Evolutionary conservation across 2,113 vertebrate genomes (phyloP), one percentile per base, ranked within the genome.

Genomic region (Melanerpes aurifrons): DNA sequence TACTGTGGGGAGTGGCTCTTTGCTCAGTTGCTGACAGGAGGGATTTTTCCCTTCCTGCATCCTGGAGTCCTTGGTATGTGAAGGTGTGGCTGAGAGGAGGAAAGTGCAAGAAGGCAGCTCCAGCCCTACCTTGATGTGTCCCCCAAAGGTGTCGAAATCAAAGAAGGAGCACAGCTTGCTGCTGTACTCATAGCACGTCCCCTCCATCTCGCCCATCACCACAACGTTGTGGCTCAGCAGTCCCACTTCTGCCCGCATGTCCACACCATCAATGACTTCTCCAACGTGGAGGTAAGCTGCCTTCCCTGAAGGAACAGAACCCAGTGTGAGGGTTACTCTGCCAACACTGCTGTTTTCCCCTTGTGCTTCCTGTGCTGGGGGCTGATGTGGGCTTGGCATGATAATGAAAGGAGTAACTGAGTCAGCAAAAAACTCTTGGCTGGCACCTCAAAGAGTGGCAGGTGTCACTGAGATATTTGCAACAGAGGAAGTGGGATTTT

Each of bases 191-290:
- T 98, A 99, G 96, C 99, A 99, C 22, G 15, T 12, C 1, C 85
- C 82, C 93, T 99, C 98, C 98, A 98, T 98, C 97, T 99, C 98
- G 0, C 99, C 99, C 86, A 94, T 97, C 64, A 99, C 78, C 69
- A 98, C 87, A 7, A 99, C 71, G 74, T 99, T 99, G 37, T 98
- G 98, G 85, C 94, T 99, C 86, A 99, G 98, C 69, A 99, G 97
- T n/a, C 98, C 99, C 12, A 99, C 99, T 87, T 99, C 99, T 0
- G 99, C 99, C 50, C 99, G 89, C 99, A 99, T 99, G 96, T 99
- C 99, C 10, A 99, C 96, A 0, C 99, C 99, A 0, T 99, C 99
- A 2, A 99, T 88, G 18, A 98, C 97, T 94, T 99, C 98, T 0
- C 99, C 99, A 1, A 97, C 93, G 90, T 99, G 99, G 75, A 99